phyloP scores from a whole-genome alignment of 2,113 vertebrate species.

The Smithornis capensis region DNA sequence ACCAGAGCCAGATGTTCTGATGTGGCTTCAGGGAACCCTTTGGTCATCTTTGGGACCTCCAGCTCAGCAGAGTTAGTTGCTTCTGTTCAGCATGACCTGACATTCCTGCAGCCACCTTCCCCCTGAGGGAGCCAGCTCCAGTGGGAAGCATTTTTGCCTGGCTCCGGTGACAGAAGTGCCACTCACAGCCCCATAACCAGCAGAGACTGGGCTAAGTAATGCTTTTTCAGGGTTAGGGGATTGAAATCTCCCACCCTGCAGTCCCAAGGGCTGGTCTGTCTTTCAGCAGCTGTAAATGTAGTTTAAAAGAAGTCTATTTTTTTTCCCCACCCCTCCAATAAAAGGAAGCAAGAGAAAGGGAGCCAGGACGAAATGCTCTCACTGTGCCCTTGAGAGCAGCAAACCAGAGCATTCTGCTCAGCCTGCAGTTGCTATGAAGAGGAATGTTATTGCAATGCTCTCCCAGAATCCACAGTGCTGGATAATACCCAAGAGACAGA shows the following conservation, averaged over 20 bases:
- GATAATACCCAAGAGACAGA: constrained; percentile 8
- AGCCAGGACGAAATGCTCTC: not conserved
- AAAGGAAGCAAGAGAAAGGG: not conserved
- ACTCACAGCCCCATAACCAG: not conserved
- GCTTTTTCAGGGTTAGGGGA: not conserved
- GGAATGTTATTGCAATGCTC: not conserved
- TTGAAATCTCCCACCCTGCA: not conserved
- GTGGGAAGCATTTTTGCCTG: not conserved
- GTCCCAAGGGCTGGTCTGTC: not conserved
- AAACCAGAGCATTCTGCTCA: not conserved
- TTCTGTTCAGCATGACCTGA: not conserved
- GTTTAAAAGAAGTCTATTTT: not conserved
- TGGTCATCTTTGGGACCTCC: not conserved
- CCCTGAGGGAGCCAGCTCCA: not conserved
- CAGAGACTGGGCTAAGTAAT: not conserved
- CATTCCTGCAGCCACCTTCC: not conserved
- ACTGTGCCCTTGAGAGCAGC: not conserved
- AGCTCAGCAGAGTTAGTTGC: not conserved
- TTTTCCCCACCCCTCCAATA: not conserved
- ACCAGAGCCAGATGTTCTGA: not conserved
- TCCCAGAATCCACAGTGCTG: constrained; percentile 21
- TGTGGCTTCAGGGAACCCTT: not conserved
- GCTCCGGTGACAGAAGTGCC: not conserved
- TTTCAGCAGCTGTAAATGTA: not conserved
- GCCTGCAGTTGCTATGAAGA: not conserved